Conservation (phyloP, 2,888 invertebrate genomes). For the Polydesmus complanatus region DNA sequence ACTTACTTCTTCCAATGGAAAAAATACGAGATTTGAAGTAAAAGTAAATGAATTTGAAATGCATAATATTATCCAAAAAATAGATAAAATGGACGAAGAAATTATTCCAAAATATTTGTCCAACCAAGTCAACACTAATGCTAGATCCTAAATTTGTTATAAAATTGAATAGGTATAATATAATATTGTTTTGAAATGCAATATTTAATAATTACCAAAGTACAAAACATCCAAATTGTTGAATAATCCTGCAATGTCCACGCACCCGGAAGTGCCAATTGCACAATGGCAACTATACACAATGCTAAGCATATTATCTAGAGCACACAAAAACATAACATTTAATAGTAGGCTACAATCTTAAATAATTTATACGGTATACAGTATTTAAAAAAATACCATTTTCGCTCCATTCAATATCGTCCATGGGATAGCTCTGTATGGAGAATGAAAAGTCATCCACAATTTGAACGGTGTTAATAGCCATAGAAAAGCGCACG, state of each 20-base stretch:
- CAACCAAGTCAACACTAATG: constrained; percentile 25
- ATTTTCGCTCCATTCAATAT: constrained; percentile 26
- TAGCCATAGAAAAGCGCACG: constrained; percentile 69
- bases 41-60: neutral
- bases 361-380: too few species aligned
- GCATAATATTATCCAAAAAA: constrained; percentile 26
- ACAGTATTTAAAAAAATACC: constrained; percentile 22
- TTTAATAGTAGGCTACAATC: too few species aligned
- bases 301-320: neutral
- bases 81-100: constrained; percentile 29
- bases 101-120: constrained; percentile 28
- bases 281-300: neutral
- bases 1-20: neutral
- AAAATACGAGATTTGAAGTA: neutral
- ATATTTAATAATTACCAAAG: neutral
- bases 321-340: neutral
- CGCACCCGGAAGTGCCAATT: neutral
- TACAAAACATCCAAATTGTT: neutral
- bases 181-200: neutral
- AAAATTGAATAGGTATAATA: neutral
- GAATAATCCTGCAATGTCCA: neutral
- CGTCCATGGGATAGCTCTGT: constrained; percentile 17
- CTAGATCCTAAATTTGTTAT: constrained; percentile 25
- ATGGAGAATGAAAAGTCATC: constrained; percentile 6
- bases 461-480: constrained; percentile 50